Evolutionary conservation across 2,113 vertebrate species (phyloP), one percentile per base, ranked within the genome.

Genomic region (Lophura nycthemera): DNA sequence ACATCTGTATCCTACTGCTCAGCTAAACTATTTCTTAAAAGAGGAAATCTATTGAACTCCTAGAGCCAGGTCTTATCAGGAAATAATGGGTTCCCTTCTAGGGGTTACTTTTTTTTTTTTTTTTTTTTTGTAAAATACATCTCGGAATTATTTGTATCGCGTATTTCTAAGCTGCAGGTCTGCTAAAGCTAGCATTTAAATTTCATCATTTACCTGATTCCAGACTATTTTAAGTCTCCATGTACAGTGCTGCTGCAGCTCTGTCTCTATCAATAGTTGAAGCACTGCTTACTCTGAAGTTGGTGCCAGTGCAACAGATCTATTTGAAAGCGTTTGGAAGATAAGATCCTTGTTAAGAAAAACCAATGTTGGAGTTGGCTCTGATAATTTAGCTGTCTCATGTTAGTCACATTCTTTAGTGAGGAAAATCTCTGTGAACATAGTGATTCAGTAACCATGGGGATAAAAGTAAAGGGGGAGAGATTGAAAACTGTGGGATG

Each of bases 371-470:
- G 88, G 81, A 93, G 70, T 85, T 96, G 92, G 85, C 89, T 91
- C 85, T 88, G 89, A 48, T 92, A 95, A 96, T 95, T 93, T 94
- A 94, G 87, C 86, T 96, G 83, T 92, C 95, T 92, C 85, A 89
- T 86, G 80, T 96, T 95, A 94, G 91, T 96, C 90, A 92, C 74
- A 89, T 90, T 89, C 77, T 92, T 89, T 89, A 89, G 79, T 63
- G 86, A 90, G 90, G 93, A 94, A 95, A 90, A 86, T 84, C 80
- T 95, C 91, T 89, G 86, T 0, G 8, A 94, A 57, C 75, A 78
- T 75, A 92, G 45, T 89, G 92, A 89, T 95, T 92, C 91, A 83
- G 96, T 96, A 96, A 95, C 92, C 89, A 92, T 95, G 91, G 95
- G 91, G 90, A 94, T 92, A 95, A 92, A 94, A 96, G 83, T 83